phyloP scores from a whole-genome alignment of 1,140 invertebrate genomes.

The Leptopilina boulardi region DNA sequence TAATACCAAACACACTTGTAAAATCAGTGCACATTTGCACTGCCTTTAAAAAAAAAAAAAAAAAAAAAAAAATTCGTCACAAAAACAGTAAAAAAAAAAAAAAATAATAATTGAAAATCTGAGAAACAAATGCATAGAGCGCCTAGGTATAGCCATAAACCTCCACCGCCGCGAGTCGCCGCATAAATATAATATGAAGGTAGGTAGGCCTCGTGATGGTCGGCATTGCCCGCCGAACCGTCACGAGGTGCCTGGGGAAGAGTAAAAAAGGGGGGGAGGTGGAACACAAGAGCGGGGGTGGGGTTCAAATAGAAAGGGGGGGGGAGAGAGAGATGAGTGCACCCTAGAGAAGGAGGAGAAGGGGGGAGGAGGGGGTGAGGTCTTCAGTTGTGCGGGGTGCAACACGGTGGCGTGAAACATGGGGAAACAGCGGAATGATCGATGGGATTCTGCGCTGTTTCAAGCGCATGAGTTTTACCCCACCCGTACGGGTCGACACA shows the following conservation, averaged over 20 bases:
- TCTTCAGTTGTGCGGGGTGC: slow-evolving; percentile 61
- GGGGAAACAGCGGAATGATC: slow-evolving; percentile 73
- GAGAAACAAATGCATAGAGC: slow-evolving; percentile 49
- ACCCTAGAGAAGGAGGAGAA: slow-evolving; percentile 47
- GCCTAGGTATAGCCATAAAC: slow-evolving; percentile 66
- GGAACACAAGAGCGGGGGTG: slow-evolving; percentile 48
- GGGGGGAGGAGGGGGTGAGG: slow-evolving; percentile 52
- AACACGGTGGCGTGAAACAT: slow-evolving; percentile 71
- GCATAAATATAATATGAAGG: slow-evolving; percentile 75
- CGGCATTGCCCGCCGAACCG: slow-evolving; percentile 73
- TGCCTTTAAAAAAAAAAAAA: too few relatives aligned
- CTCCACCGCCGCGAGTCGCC: slow-evolving; percentile 71
- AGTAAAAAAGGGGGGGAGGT: slow-evolving; percentile 59
- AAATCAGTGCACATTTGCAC: neutral
- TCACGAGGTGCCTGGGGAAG: slow-evolving; percentile 62
- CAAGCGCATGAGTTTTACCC: slow-evolving; percentile 64
- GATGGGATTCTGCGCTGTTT: slow-evolving; percentile 76
- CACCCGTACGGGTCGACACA: slow-evolving; percentile 51
- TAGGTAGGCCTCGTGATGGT: slow-evolving; percentile 73
- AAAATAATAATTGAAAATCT: slow-evolving; percentile 32
- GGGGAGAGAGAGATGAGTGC: slow-evolving; percentile 39
- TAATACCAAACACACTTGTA: neutral
- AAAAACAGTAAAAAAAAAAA: slow-evolving; percentile 37
- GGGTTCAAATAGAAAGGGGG: slow-evolving; percentile 56
- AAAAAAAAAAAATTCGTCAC: slow-evolving; percentile 31